Base-by-base conservation (phyloP, 2,113 vertebrate genomes). In the Clarias batrachus region DNA sequence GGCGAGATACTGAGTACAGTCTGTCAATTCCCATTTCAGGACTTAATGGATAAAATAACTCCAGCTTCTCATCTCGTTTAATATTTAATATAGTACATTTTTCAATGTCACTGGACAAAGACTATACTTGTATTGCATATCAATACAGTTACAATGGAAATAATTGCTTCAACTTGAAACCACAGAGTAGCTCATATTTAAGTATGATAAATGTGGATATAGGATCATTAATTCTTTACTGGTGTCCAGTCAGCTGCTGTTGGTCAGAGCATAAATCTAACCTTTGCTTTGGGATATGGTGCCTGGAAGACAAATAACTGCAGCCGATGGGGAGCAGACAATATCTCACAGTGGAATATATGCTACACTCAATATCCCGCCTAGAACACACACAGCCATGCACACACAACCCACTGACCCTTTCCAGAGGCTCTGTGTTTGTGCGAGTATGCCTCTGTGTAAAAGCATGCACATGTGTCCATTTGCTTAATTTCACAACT, bases 221-320 rank as follows among this genome's bases (percentile, higher is more conserved):
- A 70, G 78, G 83, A 87, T 86, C 68, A 84, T 84, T 70, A 33
- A 71, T 76, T 81, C 65, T 83, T 80, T 86, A 68, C 81, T 87
- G 33, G 41, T 63, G 37, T 54, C 76, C 57, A 79, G 83, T 86
- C 86, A 87, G 80, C 82, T 82, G 84, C 84, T 89, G 86, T 81
- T 8, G 76, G 87, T 83, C 84, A 63, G 87, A 59, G 17, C 76
- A 86, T 90, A 86, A 90, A 90, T 76, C 85, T 81, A 65, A 57
- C 65, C 59, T 74, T 60, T 71, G 79, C 63, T 71, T 56, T 76
- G 11, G 37, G 86, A 86, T 57, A 57, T 48, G 16, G 73, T 87
- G 86, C 57, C 73, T 74, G 56, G 80, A 41, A 79, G 87, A 84
- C 60, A 85, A 89, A 91, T 88, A 84, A 86, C 81, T 87, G 83